Evolutionary conservation across 2,113 vertebrate species (phyloP), one percentile per base, ranked within the genome.

Genomic region (Dipodomys stephensi): DNA sequence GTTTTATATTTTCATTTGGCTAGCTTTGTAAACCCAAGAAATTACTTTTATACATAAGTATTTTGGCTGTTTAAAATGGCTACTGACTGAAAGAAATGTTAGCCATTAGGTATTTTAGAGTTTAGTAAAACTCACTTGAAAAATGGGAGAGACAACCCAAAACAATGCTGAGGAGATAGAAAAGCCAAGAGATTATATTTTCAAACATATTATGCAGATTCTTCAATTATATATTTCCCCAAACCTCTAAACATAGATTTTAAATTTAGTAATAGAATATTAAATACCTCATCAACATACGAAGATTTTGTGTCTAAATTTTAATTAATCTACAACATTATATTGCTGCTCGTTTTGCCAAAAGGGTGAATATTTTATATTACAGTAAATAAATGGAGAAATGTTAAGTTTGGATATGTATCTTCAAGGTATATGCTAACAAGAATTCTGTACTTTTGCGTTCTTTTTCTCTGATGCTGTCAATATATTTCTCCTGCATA

Each of bases 381-480:
- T 74, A 87, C 9, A 2, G 60, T 72, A 76, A 62, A 87, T 69
- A 91, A 93, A 94, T 74, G 49, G 67, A 23, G 0, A 12, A 77
- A 32, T 84, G 44, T 92, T 84, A 74, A 79, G 87, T 78, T 7
- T 88, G 19, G 12, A 49, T 32, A 79, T 72, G 7, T 32, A 90
- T 25, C 3, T 92, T 87, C 23, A 94, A 95, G 93, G 44, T 44
- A 81, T 87, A 91, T 32, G 32, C 65, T 86, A 74, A 96, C 96
- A 96, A 68, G 35, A 57, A 78, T 27, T 30, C 4, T 68, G 4
- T 10, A 2, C 19, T 83, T 85, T 0, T 19, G 25, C 73, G 22
- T 65, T 87, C 72, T 82, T 74, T 76, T 44, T 32, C 64, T 84
- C 10, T 80, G 91, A 22, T n/a, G 90, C 81, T 91, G 49, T 96